Evolutionary conservation across 23 tunicate species (phyloP), one percentile per base, ranked within the genome.

Genomic region (Halocynthia aurantium): DNA sequence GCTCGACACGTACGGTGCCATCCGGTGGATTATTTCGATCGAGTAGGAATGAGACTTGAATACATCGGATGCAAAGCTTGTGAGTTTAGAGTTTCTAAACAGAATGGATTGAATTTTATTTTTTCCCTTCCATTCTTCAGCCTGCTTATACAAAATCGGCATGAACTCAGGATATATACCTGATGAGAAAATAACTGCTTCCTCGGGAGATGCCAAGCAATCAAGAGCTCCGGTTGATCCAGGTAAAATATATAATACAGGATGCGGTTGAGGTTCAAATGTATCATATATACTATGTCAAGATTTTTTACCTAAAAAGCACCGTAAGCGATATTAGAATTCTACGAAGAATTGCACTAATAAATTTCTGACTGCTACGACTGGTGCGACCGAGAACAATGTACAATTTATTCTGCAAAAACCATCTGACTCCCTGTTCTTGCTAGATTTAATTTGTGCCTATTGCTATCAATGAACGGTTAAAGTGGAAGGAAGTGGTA

Each of bases 61-160:
- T 92, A 92, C 61, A 82, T 92, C 49, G 98, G 98, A 78, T 92
- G 98, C 62, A 50, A 62, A 50, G 92, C 98, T 49, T 81, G 97
- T 91, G 53, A 64, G 90, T 75, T 51, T 21, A 12, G 4, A 58
- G 63, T 58, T 58, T 58, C 17, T 58, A 58, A 13, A 58, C 63
- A 13, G 63, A 31, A 31, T 31, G 44, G 44, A 40, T 50, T 50
- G 63, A 44, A 13, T 61, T 76, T 8, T 4, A 76, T 8, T 81
- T 81, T 10, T 6, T 1, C 19, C 15, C 60, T 80, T 52, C 51
- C 50, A 65, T 53, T 64, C 57, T 73, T 11, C 81, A 92, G 98
- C 98, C 6, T 92, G 98, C 67, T 44, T 86, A 58, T 22, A 76
- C 88, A 86, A 83, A 50, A 57, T 92, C 8, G 98, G 98, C 51